Base-by-base conservation (phyloP, 2,888 invertebrate species). In the Pyrocoelia pectoralis region DNA sequence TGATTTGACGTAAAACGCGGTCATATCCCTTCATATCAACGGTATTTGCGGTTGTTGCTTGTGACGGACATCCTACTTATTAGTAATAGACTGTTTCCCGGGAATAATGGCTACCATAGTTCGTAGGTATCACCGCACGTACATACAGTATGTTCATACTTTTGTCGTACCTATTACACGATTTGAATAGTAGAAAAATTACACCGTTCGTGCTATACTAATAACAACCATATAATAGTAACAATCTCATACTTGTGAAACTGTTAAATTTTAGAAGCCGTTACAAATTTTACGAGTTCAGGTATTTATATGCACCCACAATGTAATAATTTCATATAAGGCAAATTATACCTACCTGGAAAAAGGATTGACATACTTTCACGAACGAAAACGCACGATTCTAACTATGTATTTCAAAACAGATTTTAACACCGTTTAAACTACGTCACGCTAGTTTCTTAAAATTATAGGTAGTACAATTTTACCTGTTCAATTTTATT, bases 21-120 rank as follows among this genome's bases (percentile, higher is more conserved):
- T 59, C 62, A 62, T 66, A 68, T 67, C 69, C 69, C 69, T 69
- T 61, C 65, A 62, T 67, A 69, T 69, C 66, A 67, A 65, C 68
- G 62, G 66, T 63, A 65, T 70, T 70, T 65, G 65, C 67, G 65
- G 65, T 68, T 66, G 65, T 57, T 62, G 62, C 65, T 70, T 66
- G 66, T 66, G 69, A 66, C 70, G 72, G 72, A 72, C 71, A 72
- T 72, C 72, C 72, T 71, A 72, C 71, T 72, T 72, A 71, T 72
- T 72, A 63, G 69, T 72, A 72, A 72, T 72, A 69, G 71, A 72
- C 71, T 69, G 72, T 72, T 72, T 72, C 72, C 72, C 72, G 72
- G 70, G 71, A 72, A 71, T 67, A 67, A 70, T 68, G 59, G 66
- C 64, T 59, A 68, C 61, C 68, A 66, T 66, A 64, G 66, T 61